Base-by-base conservation (phyloP, 2,113 vertebrate genomes). In the Oplegnathus fasciatus region DNA sequence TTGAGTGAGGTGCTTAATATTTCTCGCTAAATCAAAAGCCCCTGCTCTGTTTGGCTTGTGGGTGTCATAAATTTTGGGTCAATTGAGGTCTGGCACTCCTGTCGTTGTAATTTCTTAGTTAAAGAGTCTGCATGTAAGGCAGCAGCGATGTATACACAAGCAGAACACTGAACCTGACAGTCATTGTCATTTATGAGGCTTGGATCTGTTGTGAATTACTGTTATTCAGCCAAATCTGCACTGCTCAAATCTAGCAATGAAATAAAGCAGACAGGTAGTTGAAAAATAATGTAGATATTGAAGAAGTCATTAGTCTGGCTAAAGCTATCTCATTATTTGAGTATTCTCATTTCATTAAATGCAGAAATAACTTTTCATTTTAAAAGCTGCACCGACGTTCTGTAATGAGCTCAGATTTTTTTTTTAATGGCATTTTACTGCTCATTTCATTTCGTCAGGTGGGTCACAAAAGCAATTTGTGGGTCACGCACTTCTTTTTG, bases 401-500 rank as follows among this genome's bases (percentile, higher is more conserved):
- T 66, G 46, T 90, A 92, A 91, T 91, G 73, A 92, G 85, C 28
- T 75, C 60, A 30, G 75, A 32, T 73, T 58, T 55, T 80, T 81
- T 86, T 79, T 58, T 54, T 42, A 89, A 88, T 84, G 61, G 17
- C 83, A 83, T 89, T 91, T 92, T 88, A 73, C 62, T 83, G 60
- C 85, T 89, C 73, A 67, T 91, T 91, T 89, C 62, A 86, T 88
- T 90, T 87, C 55, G 50, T 92, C 91, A 90, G 92, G 86, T 93
- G 90, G 92, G 87, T 92, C 82, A 80, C 79, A 26, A 90, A 93
- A 91, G 92, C 88, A 88, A 92, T 93, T 92, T 93, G 72, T 30
- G 66, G 91, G 89, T 86, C 86, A 62, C 9, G 52, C 80, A 70
- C 66, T 84, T 82, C 67, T 72, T 73, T 37, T 74, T 64, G 50